These are phyloP conservation scores for Dynastes hyllus DNA, from an alignment of 2,888 invertebrate genomes.

Conservation along the genomic window DNA sequence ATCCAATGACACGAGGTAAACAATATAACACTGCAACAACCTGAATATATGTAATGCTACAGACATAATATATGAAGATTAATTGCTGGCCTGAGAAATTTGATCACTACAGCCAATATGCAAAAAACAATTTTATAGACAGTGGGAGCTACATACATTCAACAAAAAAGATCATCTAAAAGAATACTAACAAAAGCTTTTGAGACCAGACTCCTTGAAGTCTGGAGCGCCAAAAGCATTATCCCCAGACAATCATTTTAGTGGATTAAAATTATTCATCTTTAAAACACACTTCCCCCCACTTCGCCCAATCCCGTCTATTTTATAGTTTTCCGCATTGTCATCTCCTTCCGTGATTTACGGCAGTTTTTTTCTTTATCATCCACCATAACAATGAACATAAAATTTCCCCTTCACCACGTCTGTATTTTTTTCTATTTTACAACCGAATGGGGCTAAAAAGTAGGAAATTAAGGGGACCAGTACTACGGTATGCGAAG, in stretches of 20 bases:
- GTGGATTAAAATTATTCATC: background rate
- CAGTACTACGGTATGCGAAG: constrained; percentile 11
- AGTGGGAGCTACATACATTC: too few species aligned
- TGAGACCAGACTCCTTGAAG: too few species aligned
- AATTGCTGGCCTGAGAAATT: too few species aligned
- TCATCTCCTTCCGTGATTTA: background rate
- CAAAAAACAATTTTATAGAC: too few species aligned
- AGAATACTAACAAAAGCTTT: too few species aligned
- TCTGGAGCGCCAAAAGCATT: too few species aligned
- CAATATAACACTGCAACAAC: too few species aligned
- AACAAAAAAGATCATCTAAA: too few species aligned
- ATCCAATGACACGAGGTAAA: too few species aligned
- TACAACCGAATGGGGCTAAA: background rate
- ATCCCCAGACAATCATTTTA: background rate
- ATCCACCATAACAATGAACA: constrained; percentile 2
- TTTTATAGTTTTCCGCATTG: background rate
- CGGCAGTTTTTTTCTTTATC: background rate
- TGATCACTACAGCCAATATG: too few species aligned
- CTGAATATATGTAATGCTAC: too few species aligned
- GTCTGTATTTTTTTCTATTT: constrained; percentile 10
- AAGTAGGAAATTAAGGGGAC: background rate
- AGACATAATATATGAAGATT: too few species aligned
- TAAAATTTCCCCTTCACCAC: background rate
- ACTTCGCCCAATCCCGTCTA: background rate
- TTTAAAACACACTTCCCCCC: background rate